A percentile compares a stretch with the other conserved stretches of the same genome.
phyloP scores from a whole-genome alignment of 2,113 vertebrate species.

The Aythya baeri region DNA sequence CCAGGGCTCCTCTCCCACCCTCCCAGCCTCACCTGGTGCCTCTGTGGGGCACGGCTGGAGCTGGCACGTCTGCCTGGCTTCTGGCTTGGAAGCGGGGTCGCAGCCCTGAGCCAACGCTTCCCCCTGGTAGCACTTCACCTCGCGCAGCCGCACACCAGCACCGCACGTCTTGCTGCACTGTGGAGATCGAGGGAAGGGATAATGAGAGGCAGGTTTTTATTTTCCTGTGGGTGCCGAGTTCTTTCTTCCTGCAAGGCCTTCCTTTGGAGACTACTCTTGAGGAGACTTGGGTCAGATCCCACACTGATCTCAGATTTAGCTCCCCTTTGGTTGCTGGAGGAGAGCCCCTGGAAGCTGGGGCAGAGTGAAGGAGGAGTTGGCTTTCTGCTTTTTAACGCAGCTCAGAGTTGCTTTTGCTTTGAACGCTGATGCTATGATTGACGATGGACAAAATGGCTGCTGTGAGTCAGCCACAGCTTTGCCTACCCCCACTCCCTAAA shows the following conservation, averaged over 20 bases:
- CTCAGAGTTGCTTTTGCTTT: neutral
- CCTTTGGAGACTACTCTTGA: neutral
- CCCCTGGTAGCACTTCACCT: conserved; percentile 88
- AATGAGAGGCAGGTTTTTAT: neutral
- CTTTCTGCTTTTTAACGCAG: neutral
- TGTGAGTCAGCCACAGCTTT: neutral
- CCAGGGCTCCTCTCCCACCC: neutral
- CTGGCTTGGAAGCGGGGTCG: conserved; percentile 76
- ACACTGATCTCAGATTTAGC: neutral
- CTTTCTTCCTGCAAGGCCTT: neutral
- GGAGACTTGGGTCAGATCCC: neutral
- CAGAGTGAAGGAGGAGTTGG: neutral
- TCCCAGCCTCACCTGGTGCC: conserved; percentile 70
- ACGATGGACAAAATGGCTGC: neutral
- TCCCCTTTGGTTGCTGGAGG: neutral
- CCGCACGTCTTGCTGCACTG: conserved; percentile 91
- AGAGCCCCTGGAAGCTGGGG: neutral
- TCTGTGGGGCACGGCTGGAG: conserved; percentile 78
- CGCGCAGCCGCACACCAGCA: conserved; percentile 80
- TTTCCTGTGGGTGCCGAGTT: neutral
- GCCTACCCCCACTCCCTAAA: neutral
- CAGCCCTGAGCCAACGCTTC: conserved; percentile 83
- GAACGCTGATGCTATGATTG: neutral
- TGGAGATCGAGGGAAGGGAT: neutral
- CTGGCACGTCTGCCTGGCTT: conserved; percentile 80